phyloP scores from a whole-genome alignment of 2,113 vertebrate species.

The Echinops telfairi region DNA sequence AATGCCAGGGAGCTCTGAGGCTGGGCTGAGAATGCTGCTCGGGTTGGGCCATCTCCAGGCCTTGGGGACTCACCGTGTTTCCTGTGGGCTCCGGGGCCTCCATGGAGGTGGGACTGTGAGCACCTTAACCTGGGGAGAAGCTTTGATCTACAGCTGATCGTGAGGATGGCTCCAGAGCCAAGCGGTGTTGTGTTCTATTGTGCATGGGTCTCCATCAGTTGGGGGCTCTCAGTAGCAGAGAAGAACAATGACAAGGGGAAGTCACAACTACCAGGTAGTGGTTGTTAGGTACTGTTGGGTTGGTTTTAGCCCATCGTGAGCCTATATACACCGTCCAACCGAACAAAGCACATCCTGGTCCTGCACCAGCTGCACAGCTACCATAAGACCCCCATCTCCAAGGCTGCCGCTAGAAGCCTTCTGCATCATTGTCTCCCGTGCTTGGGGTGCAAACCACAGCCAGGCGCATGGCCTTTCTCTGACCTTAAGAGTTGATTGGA shows the following conservation, averaged over 20 bases:
- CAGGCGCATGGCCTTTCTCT: not conserved
- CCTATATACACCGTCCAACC: too few relatives aligned
- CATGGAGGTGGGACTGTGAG: not conserved
- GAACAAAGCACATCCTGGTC: too few relatives aligned
- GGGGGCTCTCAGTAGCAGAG: too few relatives aligned
- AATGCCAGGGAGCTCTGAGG: not conserved
- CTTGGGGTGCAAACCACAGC: too few relatives aligned
- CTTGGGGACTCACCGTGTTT: not conserved
- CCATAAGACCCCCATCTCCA: too few relatives aligned
- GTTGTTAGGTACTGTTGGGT: too few relatives aligned
- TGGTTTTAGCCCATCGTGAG: too few relatives aligned
- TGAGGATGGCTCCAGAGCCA: not conserved
- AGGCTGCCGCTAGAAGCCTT: too few relatives aligned
- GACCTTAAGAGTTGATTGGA: rapidly evolving
- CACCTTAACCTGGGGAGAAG: not conserved
- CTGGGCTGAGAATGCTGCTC: not conserved
- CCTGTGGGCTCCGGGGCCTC: rapidly evolving
- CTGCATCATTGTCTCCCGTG: too few relatives aligned
- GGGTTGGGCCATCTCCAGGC: not conserved
- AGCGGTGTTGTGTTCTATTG: not conserved
- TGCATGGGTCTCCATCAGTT: not conserved
- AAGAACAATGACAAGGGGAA: too few relatives aligned
- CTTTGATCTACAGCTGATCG: not conserved
- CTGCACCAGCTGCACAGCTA: too few relatives aligned
- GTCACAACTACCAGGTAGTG: too few relatives aligned